These are phyloP conservation scores for Anthopleura xanthogrammica DNA, from an alignment of 92 coral and sea anemone species.

Conservation along the genomic window DNA sequence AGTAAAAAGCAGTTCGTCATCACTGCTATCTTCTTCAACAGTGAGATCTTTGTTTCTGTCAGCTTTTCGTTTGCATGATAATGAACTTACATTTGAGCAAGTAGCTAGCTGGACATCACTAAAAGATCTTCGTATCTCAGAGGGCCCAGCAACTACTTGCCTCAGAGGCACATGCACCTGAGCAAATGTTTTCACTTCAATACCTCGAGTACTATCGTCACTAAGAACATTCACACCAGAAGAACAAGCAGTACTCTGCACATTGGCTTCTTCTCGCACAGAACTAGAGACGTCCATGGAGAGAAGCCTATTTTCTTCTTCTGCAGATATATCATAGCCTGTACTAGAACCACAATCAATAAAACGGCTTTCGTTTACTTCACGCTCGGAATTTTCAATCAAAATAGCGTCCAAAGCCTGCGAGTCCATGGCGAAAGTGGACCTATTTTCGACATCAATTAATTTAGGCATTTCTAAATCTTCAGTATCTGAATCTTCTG, in stretches of 20 bases:
- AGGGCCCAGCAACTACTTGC: background rate
- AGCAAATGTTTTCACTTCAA: background rate
- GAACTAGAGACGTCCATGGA: background rate
- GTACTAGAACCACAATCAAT: background rate
- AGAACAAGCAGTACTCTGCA: background rate
- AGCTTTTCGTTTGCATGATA: background rate
- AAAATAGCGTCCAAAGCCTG: background rate
- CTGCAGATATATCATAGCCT: background rate
- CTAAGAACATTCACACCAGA: background rate
- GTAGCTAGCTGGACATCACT: slow-evolving; percentile 1
- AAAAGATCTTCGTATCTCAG: background rate
- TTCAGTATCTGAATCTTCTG: background rate
- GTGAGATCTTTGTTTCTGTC: background rate
- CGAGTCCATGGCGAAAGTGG: background rate
- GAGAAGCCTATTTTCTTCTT: background rate
- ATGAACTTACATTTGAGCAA: background rate
- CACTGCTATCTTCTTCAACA: slow-evolving; percentile 1
- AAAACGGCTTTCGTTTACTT: background rate
- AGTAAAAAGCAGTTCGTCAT: background rate
- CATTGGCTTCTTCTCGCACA: background rate
- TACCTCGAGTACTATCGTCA: background rate
- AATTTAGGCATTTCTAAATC: background rate
- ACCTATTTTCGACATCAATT: background rate
- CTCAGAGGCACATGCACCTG: background rate
- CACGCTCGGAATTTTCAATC: background rate